Conservation (phyloP, 2,113 vertebrate species). For the Stercorarius parasiticus region DNA sequence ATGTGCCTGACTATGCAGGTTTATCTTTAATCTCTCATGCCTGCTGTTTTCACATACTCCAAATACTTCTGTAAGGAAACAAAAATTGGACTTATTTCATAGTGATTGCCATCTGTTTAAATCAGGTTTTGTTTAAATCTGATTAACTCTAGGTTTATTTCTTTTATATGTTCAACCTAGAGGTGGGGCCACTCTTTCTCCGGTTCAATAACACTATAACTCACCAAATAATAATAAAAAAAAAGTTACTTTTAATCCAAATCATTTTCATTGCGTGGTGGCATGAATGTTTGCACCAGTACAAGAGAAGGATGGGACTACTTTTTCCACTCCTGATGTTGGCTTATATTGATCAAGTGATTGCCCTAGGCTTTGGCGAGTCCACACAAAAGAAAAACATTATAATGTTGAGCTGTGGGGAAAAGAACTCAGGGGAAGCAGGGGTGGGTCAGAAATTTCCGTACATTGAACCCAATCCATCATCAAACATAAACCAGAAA, state of each 20-base stretch:
- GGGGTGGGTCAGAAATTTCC: neutral
- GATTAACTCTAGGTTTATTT: neutral
- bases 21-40: constrained; percentile 40
- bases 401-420: neutral
- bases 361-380: neutral
- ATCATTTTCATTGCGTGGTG: neutral
- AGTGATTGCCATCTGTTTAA: constrained; percentile 24
- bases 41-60: neutral
- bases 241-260: neutral
- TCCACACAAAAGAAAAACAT: neutral
- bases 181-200: neutral
- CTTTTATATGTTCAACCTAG: neutral
- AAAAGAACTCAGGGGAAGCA: neutral
- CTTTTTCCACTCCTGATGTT: neutral
- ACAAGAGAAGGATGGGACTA: neutral
- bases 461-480: neutral
- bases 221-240: neutral
- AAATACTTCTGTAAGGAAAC: constrained; percentile 4
- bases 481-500: neutral
- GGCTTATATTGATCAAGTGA: neutral
- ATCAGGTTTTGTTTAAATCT: neutral
- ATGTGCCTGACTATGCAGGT: neutral
- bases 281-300: neutral
- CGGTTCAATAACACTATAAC: neutral
- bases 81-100: neutral